These are phyloP conservation scores for Machaerirhynchus nigripectus DNA, from an alignment of 2,113 vertebrate species.

Conservation along the genomic window DNA sequence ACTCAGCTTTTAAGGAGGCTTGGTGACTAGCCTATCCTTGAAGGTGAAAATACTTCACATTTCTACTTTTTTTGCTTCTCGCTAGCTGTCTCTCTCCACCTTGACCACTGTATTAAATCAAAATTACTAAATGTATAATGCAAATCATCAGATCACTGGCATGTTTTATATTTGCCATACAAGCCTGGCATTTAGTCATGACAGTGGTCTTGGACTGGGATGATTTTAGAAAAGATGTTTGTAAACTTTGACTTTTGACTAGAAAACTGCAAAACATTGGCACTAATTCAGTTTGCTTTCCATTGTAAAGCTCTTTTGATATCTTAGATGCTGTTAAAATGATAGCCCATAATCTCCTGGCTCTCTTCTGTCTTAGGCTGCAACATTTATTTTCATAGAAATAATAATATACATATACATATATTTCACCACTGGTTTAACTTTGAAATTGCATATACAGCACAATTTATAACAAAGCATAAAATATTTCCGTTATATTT, in stretches of 20 bases:
- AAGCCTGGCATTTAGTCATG: neutral
- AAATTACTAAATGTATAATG: neutral
- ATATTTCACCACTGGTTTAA: neutral
- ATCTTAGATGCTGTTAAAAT: neutral
- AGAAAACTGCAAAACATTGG: neutral
- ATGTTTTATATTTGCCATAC: neutral
- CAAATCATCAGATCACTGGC: neutral
- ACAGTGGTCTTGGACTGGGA: neutral
- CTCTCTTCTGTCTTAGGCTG: neutral
- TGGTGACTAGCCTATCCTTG: neutral
- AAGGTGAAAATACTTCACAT: neutral
- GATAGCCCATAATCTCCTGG: neutral
- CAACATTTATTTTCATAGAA: neutral
- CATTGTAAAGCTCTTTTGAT: neutral
- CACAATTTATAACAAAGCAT: neutral
- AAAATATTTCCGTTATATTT: neutral
- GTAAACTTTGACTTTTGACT: neutral
- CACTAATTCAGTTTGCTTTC: neutral
- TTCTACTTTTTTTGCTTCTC: neutral
- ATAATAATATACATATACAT: neutral
- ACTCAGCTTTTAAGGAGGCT: neutral
- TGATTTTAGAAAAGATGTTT: neutral
- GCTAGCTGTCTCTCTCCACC: neutral
- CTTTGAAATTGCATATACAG: neutral
- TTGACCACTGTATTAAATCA: neutral